Base-by-base conservation (phyloP, 2,113 vertebrate species). In the Dascyllus trimaculatus region DNA sequence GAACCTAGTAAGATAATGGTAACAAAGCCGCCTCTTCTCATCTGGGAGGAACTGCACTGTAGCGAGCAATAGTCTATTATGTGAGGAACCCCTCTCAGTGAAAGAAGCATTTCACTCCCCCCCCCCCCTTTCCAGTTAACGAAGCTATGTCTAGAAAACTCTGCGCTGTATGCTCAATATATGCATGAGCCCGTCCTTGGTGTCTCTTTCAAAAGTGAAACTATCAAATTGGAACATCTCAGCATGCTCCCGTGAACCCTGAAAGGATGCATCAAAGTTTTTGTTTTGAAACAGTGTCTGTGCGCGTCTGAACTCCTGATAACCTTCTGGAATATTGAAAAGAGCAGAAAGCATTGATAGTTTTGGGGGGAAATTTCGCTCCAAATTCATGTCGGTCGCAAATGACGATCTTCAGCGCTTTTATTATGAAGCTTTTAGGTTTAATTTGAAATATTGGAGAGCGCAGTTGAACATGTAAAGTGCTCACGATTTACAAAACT, bases 1-100 rank as follows among this genome's bases (percentile, higher is more conserved):
- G 45, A 88, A 71, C 71, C 57, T 43, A 66, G 75, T 69, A 56
- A 84, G 84, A 89, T 89, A 80, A 81, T 80, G 53, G 79, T 54
- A 76, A 71, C 43, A 62, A 69, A 63, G 78, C 57, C 21, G 54
- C 32, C 63, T 74, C 46, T 35, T 61, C 76, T 89, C 80, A 79
- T 86, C 78, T 72, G 71, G 71, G 69, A 79, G 73, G 35, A 84
- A 52, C 51, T 57, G 6, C 3, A 2, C 18, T 46, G 15, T 61
- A 45, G 69, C 77, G 71, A 72, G 65, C 49, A 78, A 65, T 32
- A 52, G 45, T 67, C 57, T 70, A 54, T 80, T 81, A 52, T 71
- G 66, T 67, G 21, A 46, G 60, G 13, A 74, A 56, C 32, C 32
- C 62, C 58, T 24, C 54, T 71, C n/a, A 11, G 70, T 72, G 56